A percentile compares a stretch with the other conserved stretches of the same genome.
Evolutionary conservation across 2,888 invertebrate genomes (phyloP).

Genomic region (Andrena flavipes): DNA sequence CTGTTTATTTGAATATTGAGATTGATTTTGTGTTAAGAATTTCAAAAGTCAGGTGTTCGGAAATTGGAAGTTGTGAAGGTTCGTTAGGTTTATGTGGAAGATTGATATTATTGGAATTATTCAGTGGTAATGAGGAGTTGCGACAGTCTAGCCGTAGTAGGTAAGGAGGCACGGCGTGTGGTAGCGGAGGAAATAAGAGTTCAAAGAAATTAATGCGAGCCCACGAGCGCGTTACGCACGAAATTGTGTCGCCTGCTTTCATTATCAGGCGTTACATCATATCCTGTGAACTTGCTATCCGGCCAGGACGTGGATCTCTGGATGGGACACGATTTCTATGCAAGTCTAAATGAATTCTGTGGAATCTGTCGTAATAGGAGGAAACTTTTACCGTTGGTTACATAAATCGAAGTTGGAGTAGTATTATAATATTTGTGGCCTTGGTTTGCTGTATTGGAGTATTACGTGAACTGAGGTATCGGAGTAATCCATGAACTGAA

Average conservation of each 20-base stretch:
- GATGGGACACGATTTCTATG: slow-evolving; percentile 22
- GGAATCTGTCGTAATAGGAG: background rate
- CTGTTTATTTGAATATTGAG: no score
- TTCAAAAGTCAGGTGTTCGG: no score
- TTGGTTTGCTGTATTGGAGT: background rate
- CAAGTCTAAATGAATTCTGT: background rate
- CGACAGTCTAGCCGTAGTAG: background rate
- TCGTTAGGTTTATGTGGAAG: no score
- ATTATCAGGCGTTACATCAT: slow-evolving; percentile 57
- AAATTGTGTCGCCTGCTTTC: slow-evolving; percentile 45
- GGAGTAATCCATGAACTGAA: background rate
- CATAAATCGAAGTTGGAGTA: background rate
- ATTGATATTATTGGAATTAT: background rate
- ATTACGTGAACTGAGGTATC: no score
- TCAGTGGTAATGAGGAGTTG: background rate
- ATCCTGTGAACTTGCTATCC: slow-evolving; percentile 50
- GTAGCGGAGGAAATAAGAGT: background rate
- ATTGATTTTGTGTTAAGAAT: no score
- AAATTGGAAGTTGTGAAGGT: no score
- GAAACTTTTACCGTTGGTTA: background rate
- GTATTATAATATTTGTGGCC: background rate
- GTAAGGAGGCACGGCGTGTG: background rate
- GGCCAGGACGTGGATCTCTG: slow-evolving; percentile 28
- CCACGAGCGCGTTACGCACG: slow-evolving; percentile 15
- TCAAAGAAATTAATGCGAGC: slow-evolving; percentile 20